These are phyloP conservation scores for Nomada lathburiana DNA, from an alignment of 2,888 invertebrate species.

Conservation along the genomic window DNA sequence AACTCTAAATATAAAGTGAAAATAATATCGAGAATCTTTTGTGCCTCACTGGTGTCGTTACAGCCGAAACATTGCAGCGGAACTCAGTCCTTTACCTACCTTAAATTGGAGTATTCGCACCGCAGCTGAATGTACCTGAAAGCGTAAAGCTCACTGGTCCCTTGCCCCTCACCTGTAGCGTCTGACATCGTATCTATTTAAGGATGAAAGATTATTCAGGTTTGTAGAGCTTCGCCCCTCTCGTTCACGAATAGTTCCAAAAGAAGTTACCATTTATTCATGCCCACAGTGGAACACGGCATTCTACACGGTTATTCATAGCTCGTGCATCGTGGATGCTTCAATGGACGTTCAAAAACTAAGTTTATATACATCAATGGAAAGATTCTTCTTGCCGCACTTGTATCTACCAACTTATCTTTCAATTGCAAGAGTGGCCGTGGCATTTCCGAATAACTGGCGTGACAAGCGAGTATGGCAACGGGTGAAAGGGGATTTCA, in stretches of 20 bases:
- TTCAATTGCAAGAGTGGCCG: neutral
- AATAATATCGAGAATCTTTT: no score
- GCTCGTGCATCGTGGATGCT: neutral
- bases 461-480: neutral
- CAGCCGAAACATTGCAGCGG: neutral
- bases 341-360: neutral
- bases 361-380: neutral
- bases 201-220: neutral
- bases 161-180: neutral
- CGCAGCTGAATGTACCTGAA: neutral
- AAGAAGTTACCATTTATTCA: neutral
- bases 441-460: slow-evolving; percentile 7
- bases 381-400: slow-evolving; percentile 16
- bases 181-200: neutral
- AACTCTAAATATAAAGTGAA: no score
- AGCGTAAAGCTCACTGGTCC: neutral
- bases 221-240: neutral
- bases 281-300: neutral
- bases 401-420: neutral
- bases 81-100: neutral
- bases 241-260: neutral
- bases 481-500: slow-evolving; percentile 21
- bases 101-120: slow-evolving; percentile 11
- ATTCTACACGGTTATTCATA: neutral
- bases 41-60: no score